Conservation (phyloP, 2,113 vertebrate genomes). For the Thamnophis sirtalis region DNA sequence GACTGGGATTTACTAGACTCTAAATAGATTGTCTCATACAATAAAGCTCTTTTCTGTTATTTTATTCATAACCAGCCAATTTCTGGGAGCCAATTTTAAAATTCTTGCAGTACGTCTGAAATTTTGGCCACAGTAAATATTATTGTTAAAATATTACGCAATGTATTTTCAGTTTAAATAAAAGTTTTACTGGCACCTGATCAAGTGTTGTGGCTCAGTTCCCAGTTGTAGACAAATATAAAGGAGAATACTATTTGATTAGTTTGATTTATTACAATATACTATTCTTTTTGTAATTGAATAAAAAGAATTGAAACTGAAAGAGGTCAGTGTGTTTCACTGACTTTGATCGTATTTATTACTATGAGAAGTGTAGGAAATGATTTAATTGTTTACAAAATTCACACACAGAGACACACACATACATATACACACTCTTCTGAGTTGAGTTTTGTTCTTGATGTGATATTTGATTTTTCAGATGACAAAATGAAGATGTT, state of each 20-base stretch:
- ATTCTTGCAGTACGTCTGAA: not conserved
- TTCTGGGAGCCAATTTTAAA: not conserved
- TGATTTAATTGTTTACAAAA: not conserved
- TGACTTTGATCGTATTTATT: not conserved
- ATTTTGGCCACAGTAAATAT: not conserved
- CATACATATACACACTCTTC: not conserved
- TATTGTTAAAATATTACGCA: not conserved
- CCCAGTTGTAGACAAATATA: not conserved
- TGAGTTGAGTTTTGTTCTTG: not conserved
- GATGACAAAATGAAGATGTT: not conserved
- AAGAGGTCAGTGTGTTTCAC: not conserved
- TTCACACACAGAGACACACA: not conserved
- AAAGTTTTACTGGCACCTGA: not conserved
- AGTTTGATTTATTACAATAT: not conserved
- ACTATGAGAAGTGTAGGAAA: not conserved
- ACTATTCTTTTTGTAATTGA: not conserved
- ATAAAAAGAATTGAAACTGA: not conserved
- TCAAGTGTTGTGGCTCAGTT: not conserved
- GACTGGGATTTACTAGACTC: not conserved
- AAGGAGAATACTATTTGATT: not conserved
- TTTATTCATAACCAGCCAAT: not conserved
- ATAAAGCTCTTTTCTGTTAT: not conserved
- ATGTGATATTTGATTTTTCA: not conserved
- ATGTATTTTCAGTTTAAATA: not conserved
- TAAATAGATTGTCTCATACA: not conserved